Base-by-base conservation (phyloP, 2,888 invertebrate genomes). In the Lydus trimaculatus region DNA sequence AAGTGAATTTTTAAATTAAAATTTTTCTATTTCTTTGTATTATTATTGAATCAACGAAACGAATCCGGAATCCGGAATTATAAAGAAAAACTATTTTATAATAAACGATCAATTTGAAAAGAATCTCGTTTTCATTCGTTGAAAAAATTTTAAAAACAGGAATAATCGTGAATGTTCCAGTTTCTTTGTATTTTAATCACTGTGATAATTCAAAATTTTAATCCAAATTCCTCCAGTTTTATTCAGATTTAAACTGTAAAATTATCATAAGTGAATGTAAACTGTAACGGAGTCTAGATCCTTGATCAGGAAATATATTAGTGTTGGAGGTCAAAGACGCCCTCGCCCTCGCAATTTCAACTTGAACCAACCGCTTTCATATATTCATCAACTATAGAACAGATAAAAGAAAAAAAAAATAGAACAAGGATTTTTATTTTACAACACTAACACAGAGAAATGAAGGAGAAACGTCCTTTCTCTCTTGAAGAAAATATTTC, bases 51-150 rank as follows among this genome's bases (percentile, higher is more conserved):
- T 52, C 8, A 20, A 56, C 23, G 25, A 25, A 56, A 56, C 56
- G 56, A 56, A 56, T 56, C 56, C 56, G 56, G 56, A 56, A 56
- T 56, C 56, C 56, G 56, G 56, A 56, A 56, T 23, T n/a, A n/a
- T n/a, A n/a, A n/a, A n/a, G n/a, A n/a, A n/a, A n/a, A n/a, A n/a
- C n/a, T n/a, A n/a, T n/a, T 52, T 8, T 23, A 56, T 2, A 11
- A 25, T 23, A 15, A 56, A 13, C 23, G 25, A 13, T 4, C 17
- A 25, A 56, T 56, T 56, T 13, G 25, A 25, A 11, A 56, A 56
- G 56, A 56, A 56, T 56, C 56, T 15, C 5, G 56, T 56, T 25
- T 56, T 56, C 25, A 25, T 56, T 56, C 56, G 25, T 25, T 48
- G 2, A 20, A 17, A 17, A 48, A 43, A 43, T 2, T 9, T 6